These are phyloP conservation scores for Tragelaphus strepsiceros DNA, from an alignment of 2,113 vertebrate genomes.

Conservation along the genomic window DNA sequence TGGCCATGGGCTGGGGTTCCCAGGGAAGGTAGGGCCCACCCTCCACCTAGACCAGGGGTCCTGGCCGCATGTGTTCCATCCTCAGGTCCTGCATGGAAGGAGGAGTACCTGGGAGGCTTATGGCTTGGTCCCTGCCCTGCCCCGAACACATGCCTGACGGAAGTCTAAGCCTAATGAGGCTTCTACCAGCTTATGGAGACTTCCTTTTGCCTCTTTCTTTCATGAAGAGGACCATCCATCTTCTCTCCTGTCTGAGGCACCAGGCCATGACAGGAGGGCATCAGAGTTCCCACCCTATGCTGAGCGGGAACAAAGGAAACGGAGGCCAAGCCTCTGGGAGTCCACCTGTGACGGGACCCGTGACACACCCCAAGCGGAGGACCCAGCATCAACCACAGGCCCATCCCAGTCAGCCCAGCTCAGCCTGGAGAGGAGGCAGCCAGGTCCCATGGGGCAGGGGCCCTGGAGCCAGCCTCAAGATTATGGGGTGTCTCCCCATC, in stretches of 20 bases:
- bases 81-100: accelerated
- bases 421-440: background rate
- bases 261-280: background rate
- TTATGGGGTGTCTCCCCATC: background rate
- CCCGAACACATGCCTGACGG: background rate
- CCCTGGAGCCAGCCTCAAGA: background rate
- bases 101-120: background rate
- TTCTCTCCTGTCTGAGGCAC: background rate
- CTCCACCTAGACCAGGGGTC: background rate
- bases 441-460: background rate
- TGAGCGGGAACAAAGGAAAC: background rate
- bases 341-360: accelerated
- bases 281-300: background rate
- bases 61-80: background rate
- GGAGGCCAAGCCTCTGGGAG: background rate
- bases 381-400: background rate
- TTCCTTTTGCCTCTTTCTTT: background rate
- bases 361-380: background rate
- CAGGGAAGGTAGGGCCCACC: background rate
- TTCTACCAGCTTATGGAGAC: background rate
- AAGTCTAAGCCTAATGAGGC: background rate
- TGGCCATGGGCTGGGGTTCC: background rate
- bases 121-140: background rate
- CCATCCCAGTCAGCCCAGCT: background rate
- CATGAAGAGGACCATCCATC: background rate